These are phyloP conservation scores for Pterobdella sp. DNA, from an alignment of 2,888 invertebrate genomes.

Conservation along the genomic window DNA sequence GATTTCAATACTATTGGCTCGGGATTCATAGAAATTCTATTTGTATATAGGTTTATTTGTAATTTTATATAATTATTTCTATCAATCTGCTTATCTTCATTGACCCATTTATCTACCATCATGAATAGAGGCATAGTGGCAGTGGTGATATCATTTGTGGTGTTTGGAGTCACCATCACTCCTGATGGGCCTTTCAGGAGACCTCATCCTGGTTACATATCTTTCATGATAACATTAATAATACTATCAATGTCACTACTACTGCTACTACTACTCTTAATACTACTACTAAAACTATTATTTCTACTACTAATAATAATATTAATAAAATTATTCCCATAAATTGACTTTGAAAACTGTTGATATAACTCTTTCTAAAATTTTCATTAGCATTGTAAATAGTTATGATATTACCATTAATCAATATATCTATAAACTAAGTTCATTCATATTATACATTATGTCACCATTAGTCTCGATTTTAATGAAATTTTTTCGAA, in stretches of 20 bases:
- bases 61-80: too few species aligned
- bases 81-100: too few species aligned
- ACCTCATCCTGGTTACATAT: constrained; percentile 54
- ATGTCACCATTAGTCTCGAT: too few species aligned
- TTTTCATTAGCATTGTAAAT: not conserved
- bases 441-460: too few species aligned
- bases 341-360: too few species aligned
- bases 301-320: not conserved
- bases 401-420: too few species aligned
- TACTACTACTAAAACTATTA: not conserved
- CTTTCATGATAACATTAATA: not conserved
- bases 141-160: constrained; percentile 53
- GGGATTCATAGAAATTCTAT: too few species aligned
- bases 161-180: constrained; percentile 56
- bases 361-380: not conserved
- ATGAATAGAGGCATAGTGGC: constrained; percentile 55
- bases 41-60: too few species aligned
- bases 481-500: constrained; percentile 4
- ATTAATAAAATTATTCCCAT: too few species aligned
- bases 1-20: too few species aligned
- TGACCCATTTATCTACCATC: too few species aligned
- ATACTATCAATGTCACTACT: not conserved
- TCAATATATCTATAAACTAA: too few species aligned
- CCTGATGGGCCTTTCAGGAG: constrained; percentile 57
- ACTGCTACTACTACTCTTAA: not conserved